A percentile compares a stretch with the other conserved stretches of the same genome.
Evolutionary conservation across 2,888 invertebrate species (phyloP).

Genomic region (Tiliacea citrago): DNA sequence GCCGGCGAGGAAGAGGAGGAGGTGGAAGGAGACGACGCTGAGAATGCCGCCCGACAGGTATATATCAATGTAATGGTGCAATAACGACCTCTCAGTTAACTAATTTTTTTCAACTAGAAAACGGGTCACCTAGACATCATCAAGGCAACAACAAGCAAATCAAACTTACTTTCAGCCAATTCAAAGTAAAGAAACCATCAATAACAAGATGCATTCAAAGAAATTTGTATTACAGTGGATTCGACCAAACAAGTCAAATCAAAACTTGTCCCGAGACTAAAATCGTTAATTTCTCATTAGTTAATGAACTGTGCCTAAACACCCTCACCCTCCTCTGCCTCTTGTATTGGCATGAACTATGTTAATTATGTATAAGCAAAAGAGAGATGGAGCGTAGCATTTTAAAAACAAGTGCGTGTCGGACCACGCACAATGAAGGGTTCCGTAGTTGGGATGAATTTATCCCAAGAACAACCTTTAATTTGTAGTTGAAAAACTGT

Average conservation of each 20-base stretch:
- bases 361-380: not conserved
- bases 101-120: not conserved
- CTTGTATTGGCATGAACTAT: not conserved
- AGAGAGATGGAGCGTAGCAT: not conserved
- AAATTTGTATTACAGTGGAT: not conserved
- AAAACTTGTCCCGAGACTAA: not conserved
- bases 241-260: not conserved
- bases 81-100: not conserved
- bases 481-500: not conserved
- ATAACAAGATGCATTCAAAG: not conserved
- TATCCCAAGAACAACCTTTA: not conserved
- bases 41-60: conserved; percentile 80
- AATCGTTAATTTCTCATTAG: conserved; percentile 1
- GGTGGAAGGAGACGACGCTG: conserved; percentile 83
- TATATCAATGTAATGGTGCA: not conserved
- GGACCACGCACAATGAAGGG: not conserved
- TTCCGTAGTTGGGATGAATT: not conserved
- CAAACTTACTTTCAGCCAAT: not conserved
- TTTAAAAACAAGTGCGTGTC: not conserved
- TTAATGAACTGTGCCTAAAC: not conserved
- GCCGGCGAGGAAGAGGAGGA: conserved; percentile 84
- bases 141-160: not conserved
- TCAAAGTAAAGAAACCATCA: not conserved
- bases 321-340: not conserved
- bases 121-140: not conserved